These are phyloP conservation scores for Brachionus koreanus DNA, from an alignment of 1,140 invertebrate genomes.

Conservation along the genomic window DNA sequence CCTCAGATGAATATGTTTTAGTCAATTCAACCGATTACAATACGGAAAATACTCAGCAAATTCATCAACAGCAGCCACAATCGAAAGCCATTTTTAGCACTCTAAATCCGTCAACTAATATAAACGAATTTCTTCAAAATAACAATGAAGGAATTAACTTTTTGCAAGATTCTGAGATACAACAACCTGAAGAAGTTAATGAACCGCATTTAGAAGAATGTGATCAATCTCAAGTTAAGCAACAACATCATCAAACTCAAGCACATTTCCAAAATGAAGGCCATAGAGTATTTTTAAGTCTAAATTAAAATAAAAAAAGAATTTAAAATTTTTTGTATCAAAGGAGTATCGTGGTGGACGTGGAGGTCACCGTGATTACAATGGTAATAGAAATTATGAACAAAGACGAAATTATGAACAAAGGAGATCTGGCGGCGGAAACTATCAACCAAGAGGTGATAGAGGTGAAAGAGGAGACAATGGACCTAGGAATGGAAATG, in stretches of 20 bases:
- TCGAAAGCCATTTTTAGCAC: slow-evolving; percentile 24
- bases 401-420: slow-evolving; percentile 29
- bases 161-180: slow-evolving; percentile 43
- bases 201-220: background rate
- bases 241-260: background rate
- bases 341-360: slow-evolving; percentile 8
- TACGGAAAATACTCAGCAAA: background rate
- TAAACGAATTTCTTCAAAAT: slow-evolving; percentile 33
- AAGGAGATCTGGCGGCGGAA: slow-evolving; percentile 22
- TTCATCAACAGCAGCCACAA: slow-evolving; percentile 5
- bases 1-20: slow-evolving; percentile 41
- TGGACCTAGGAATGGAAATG: slow-evolving; percentile 8
- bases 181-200: background rate
- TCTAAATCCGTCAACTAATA: slow-evolving; percentile 10
- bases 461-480: background rate
- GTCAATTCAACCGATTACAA: slow-evolving; percentile 21
- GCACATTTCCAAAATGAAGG: background rate
- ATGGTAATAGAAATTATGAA: slow-evolving; percentile 33
- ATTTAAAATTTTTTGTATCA: background rate
- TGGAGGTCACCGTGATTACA: slow-evolving; percentile 3
- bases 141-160: slow-evolving; percentile 40
- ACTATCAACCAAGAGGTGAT: slow-evolving; percentile 9
- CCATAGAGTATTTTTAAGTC: background rate
- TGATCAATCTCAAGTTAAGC: background rate
- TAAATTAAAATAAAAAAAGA: background rate